A percentile compares a stretch with the other conserved stretches of the same genome.
Conservation (phyloP, 2,113 vertebrate genomes). For the Capra hircus region DNA sequence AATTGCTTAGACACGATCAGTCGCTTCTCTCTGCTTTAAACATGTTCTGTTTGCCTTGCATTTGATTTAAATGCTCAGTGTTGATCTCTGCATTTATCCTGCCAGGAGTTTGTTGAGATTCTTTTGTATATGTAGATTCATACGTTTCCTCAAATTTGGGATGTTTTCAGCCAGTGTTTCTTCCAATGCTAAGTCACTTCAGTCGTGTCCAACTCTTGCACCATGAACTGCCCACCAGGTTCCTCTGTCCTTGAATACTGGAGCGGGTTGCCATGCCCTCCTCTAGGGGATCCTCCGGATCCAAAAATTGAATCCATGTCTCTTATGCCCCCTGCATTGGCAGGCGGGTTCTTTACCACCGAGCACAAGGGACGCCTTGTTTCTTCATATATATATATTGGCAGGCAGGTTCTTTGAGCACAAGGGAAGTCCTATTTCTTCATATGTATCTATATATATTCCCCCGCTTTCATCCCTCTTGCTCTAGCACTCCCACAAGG, state of each 20-base stretch:
- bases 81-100: background rate
- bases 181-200: background rate
- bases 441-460: rapidly evolving
- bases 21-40: background rate
- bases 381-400: background rate
- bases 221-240: background rate
- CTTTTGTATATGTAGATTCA: background rate
- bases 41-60: background rate
- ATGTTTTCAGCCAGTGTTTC: background rate
- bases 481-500: background rate
- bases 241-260: background rate
- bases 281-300: background rate
- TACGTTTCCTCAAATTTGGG: background rate
- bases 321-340: background rate
- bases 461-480: background rate
- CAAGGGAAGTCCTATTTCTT: background rate
- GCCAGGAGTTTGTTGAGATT: background rate
- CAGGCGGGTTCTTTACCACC: background rate
- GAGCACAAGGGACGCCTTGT: background rate
- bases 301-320: background rate
- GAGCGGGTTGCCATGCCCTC: background rate
- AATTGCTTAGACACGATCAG: background rate
- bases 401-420: background rate
- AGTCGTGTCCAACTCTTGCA: background rate
- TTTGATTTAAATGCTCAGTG: background rate